These are phyloP conservation scores for Nettapus auritus DNA, from an alignment of 2,113 vertebrate species.

Conservation along the genomic window DNA sequence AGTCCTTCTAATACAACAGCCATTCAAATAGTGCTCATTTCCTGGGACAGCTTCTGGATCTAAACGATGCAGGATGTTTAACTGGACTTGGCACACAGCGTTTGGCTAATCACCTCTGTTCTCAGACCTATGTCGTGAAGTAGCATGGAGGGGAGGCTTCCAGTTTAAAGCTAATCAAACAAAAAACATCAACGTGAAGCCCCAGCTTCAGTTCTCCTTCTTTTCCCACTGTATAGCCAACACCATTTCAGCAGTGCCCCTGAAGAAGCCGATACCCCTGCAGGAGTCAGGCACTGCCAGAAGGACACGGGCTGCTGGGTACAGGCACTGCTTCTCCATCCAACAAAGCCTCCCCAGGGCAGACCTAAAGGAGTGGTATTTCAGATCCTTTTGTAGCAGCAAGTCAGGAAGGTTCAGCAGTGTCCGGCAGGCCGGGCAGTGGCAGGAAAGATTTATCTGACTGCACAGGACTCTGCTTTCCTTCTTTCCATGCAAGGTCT, in stretches of 20 bases:
- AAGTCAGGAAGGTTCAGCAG: neutral
- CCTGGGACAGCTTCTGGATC: neutral
- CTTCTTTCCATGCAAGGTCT: neutral
- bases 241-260: constrained; percentile 8
- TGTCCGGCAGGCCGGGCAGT: neutral
- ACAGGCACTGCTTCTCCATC: neutral
- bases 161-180: neutral
- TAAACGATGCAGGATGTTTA: neutral
- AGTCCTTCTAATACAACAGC: neutral
- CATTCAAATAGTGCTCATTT: neutral
- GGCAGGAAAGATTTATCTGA: neutral
- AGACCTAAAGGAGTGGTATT: neutral
- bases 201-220: neutral
- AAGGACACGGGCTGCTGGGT: neutral
- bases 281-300: neutral
- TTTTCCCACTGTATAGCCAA: neutral
- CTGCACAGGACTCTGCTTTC: neutral
- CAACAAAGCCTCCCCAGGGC: neutral
- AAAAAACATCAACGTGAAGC: neutral
- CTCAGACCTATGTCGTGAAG: neutral
- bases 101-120: neutral
- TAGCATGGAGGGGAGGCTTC: neutral
- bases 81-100: neutral
- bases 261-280: neutral
- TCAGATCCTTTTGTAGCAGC: neutral